Evolutionary conservation across 1,140 invertebrate genomes (phyloP).

Genomic region (Ooceraea biroi): DNA sequence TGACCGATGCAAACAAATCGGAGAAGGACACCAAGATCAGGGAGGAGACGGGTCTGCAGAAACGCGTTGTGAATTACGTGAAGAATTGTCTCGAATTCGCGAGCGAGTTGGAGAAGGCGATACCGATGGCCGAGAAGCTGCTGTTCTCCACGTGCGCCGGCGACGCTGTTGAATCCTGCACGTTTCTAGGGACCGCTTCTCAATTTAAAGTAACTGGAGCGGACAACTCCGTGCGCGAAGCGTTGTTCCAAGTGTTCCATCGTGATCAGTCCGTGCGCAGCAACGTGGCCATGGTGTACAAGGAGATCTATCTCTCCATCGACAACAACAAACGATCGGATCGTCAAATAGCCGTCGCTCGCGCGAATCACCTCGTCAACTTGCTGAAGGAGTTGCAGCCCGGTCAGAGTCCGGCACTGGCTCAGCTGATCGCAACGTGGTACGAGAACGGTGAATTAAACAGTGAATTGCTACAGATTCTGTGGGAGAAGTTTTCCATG

Average conservation of each 20-base stretch:
- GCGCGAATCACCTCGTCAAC: slow-evolving; percentile 81
- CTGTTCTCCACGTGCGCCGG: slow-evolving; percentile 91
- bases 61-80: slow-evolving; percentile 81
- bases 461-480: slow-evolving; percentile 87
- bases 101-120: slow-evolving; percentile 88
- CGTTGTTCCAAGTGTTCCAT: slow-evolving; percentile 91
- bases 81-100: slow-evolving; percentile 89
- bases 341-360: slow-evolving; percentile 76
- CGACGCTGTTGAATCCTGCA: slow-evolving; percentile 94
- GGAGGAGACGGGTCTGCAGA: slow-evolving; percentile 78
- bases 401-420: slow-evolving; percentile 90
- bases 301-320: slow-evolving; percentile 87
- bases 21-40: slow-evolving; percentile 48
- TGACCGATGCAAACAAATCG: background rate
- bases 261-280: slow-evolving; percentile 87
- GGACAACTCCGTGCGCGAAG: slow-evolving; percentile 90
- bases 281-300: slow-evolving; percentile 89
- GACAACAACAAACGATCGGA: slow-evolving; percentile 68
- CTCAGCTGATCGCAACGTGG: slow-evolving; percentile 90
- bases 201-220: slow-evolving; percentile 92
- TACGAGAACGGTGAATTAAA: slow-evolving; percentile 88
- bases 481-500: slow-evolving; percentile 93
- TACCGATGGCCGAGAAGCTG: slow-evolving; percentile 91
- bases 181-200: slow-evolving; percentile 93
- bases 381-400: slow-evolving; percentile 87